Evolutionary conservation across 2,888 invertebrate genomes (phyloP).

Genomic region (Maniola hyperantus): DNA sequence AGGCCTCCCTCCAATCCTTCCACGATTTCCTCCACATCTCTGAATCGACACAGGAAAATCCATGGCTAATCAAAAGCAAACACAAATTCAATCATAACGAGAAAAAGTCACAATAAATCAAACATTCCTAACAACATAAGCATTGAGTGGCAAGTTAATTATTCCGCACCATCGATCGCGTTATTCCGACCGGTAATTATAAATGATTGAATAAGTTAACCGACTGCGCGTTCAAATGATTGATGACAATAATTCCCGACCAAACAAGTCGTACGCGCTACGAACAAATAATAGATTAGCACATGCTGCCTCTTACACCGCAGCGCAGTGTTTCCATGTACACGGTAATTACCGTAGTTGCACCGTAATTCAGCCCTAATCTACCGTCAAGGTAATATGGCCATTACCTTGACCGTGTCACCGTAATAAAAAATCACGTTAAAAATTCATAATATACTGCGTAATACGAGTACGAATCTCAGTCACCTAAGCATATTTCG

Average conservation of each 20-base stretch:
- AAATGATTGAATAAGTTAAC: constrained; percentile 43
- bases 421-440: no score
- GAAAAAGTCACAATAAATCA: constrained; percentile 16
- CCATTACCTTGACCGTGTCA: no score
- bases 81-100: neutral
- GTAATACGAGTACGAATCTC: no score
- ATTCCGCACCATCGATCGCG: constrained; percentile 34
- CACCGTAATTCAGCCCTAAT: no score
- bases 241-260: constrained; percentile 39
- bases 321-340: constrained; percentile 2
- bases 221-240: constrained; percentile 40
- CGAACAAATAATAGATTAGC: constrained; percentile 40
- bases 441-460: no score
- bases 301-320: constrained; percentile 29
- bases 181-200: constrained; percentile 40
- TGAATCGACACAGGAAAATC: neutral
- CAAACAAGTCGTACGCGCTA: constrained; percentile 39
- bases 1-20: no score
- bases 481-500: no score
- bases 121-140: constrained; percentile 13
- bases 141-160: constrained; percentile 28
- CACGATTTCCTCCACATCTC: no score
- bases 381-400: no score
- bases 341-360: no score
- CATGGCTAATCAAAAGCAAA: neutral